These are phyloP conservation scores for Ceryle rudis DNA, from an alignment of 2,797 vertebrate genomes.

Conservation along the genomic window DNA sequence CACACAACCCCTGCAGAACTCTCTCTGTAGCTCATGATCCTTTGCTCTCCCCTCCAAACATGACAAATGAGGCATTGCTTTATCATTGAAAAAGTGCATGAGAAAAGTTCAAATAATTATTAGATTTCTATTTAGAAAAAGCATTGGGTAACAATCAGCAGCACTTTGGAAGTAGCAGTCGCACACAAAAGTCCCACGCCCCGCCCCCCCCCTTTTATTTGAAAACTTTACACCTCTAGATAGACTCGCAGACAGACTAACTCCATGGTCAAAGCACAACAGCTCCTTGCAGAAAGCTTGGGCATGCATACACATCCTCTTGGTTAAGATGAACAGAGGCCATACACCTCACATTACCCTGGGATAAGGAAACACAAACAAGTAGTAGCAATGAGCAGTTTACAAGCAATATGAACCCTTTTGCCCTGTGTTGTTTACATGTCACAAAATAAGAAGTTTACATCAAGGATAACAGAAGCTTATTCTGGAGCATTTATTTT, in stretches of 20 bases:
- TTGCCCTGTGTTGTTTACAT: not conserved
- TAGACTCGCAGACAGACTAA: not conserved
- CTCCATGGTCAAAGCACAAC: not conserved
- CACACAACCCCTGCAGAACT: not conserved
- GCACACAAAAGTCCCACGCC: not conserved
- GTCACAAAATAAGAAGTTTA: not conserved
- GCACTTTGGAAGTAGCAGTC: not conserved
- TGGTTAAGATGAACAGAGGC: not conserved
- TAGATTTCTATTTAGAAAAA: not conserved
- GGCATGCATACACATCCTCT: not conserved
- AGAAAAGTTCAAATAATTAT: not conserved
- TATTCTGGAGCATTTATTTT: not conserved
- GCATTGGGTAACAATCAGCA: not conserved
- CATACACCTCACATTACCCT: fast-evolving
- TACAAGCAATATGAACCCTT: not conserved
- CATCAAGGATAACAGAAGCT: not conserved
- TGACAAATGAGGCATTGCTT: not conserved
- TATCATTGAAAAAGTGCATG: not conserved
- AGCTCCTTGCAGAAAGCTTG: not conserved
- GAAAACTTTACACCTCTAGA: not conserved
- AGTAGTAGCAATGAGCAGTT: not conserved
- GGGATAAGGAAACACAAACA: not conserved
- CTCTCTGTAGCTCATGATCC: not conserved
- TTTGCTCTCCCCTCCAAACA: not conserved
- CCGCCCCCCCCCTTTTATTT: not conserved